Evolutionary conservation across 2,888 invertebrate genomes (phyloP).

Genomic region (Diloba caeruleocephala): DNA sequence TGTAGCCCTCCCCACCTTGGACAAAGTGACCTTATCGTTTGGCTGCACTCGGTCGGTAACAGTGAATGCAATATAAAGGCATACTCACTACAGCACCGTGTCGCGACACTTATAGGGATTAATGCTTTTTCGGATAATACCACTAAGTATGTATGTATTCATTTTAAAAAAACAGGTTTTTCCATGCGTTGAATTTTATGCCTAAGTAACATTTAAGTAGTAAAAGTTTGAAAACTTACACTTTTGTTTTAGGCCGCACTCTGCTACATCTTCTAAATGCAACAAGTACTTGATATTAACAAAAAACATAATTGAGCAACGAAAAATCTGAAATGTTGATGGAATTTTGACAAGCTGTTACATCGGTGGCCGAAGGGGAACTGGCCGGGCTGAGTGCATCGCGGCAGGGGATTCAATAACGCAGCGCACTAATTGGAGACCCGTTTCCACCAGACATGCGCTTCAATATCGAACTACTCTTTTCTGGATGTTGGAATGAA

Average conservation of each 20-base stretch:
- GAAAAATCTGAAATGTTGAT: conserved; percentile 11
- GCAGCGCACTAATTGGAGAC: conserved; percentile 44
- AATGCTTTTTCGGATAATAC: conserved; percentile 29
- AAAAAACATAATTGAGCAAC: conserved; percentile 7
- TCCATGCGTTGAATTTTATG: not conserved
- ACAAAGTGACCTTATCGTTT: conserved; percentile 82
- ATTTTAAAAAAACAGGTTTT: conserved; percentile 6
- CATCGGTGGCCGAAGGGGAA: conserved; percentile 30
- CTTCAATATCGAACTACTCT: conserved; percentile 42
- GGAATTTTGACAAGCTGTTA: conserved; percentile 22
- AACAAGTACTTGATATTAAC: conserved; percentile 2
- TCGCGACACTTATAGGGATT: conserved; percentile 42
- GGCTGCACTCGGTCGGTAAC: conserved; percentile 81
- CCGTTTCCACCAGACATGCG: conserved; percentile 46
- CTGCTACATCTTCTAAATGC: conserved; percentile 14
- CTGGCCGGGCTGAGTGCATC: conserved; percentile 40
- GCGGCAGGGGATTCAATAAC: conserved; percentile 33
- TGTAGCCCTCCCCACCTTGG: conserved; percentile 77
- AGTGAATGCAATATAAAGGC: conserved; percentile 69
- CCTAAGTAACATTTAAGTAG: not conserved
- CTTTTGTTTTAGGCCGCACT: conserved; percentile 6
- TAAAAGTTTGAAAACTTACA: conserved; percentile 13
- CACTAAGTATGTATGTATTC: conserved; percentile 22
- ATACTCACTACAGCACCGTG: conserved; percentile 41
- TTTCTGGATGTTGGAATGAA: conserved; percentile 39